Evolutionary conservation across 2,888 invertebrate species (phyloP), one percentile per base, ranked within the genome.

Genomic region (Drosophila cyrtoloma): DNA sequence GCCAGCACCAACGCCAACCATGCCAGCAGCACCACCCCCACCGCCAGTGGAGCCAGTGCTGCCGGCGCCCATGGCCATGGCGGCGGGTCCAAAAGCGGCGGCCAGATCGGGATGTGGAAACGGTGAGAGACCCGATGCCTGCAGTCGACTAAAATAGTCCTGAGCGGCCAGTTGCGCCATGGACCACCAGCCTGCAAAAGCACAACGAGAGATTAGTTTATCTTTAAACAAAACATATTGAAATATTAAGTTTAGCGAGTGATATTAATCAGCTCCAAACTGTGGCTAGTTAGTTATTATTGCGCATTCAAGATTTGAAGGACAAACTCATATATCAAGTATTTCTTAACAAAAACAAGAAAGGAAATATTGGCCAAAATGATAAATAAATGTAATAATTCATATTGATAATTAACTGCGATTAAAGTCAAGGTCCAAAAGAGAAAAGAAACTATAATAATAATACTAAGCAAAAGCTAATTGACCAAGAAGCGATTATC

Each of bases 121-220:
- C 89, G 95, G 96, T 52, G 95, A 95, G 68, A 97, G 93, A 30
- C 97, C 97, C 12, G 97, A 96, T 5, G 97, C 97, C 93, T 97
- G 97, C 79, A 97, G 94, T 72, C 97, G 95, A 56, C 97, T 96
- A 81, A 97, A 95, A 94, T 97, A 97, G 93, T 97, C 97, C 93
- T 97, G 97, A 0, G 97, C 97, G 42, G 97, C 97, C 85, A 97
- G 94, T 93, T 97, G 97, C 51, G 97, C 97, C 97, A 97, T 97
- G 30, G 97, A 97, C 97, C 97, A 97, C 97, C 97, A 97, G 93
- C 96, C 97, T 97, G 93, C 5, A 70, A 82, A 39, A 35, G 47
- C 47, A 30, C 55, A 5, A 51, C 5, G 5, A n/a, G 0, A 14
- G 22, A 42, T 52, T 35, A 35, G n/a, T 16, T 42, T 53, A 55